Conservation (phyloP, 1,140 invertebrate species). For the Penaeus japonicus region DNA sequence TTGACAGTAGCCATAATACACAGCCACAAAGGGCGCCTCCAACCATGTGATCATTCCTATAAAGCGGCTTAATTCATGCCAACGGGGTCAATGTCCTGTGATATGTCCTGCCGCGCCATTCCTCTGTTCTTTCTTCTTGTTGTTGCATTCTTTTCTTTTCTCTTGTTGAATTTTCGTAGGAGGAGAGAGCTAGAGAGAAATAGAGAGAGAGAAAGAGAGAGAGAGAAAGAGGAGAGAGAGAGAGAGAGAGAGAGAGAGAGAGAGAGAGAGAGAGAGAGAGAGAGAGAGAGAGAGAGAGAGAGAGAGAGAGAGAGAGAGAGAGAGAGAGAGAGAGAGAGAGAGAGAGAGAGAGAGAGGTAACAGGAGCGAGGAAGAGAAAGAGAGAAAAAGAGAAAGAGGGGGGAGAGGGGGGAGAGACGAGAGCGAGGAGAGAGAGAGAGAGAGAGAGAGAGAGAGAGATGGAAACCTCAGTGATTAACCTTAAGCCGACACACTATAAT, state of each 20-base stretch:
- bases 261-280: neutral
- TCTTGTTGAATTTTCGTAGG: neutral
- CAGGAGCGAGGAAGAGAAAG: neutral
- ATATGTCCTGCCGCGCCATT: too few species aligned
- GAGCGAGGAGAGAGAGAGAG: too few species aligned
- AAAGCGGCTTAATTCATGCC: too few species aligned
- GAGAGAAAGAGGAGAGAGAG: neutral
- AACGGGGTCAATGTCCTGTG: too few species aligned
- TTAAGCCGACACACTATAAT: too few species aligned
- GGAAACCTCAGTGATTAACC: too few species aligned
- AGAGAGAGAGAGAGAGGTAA: neutral
- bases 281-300: neutral
- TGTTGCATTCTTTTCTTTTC: too few species aligned
- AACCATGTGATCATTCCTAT: too few species aligned
- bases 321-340: neutral
- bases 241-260: neutral
- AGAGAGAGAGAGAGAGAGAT: too few species aligned
- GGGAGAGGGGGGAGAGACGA: neutral
- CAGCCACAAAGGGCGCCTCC: too few species aligned
- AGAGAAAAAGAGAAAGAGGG: conserved; percentile 2
- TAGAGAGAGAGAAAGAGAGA: neutral
- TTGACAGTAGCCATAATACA: too few species aligned
- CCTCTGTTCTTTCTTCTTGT: too few species aligned
- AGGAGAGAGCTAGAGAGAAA: neutral
- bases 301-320: neutral